Evolutionary conservation across 2,797 vertebrate species (phyloP).

Genomic region (Caiman crocodilus): DNA sequence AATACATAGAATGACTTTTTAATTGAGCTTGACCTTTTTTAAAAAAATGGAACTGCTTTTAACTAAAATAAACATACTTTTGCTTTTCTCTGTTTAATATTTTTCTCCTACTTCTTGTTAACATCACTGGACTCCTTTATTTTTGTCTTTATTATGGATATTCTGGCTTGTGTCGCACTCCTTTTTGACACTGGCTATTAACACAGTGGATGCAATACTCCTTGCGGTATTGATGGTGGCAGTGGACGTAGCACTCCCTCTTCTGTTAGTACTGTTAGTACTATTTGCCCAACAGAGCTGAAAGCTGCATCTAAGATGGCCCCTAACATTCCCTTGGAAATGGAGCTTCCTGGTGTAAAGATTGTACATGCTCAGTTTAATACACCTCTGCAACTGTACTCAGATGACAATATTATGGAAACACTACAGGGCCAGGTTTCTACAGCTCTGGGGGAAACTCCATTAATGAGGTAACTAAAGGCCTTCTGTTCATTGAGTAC

Average conservation of each 20-base stretch:
- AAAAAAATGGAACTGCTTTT: background rate
- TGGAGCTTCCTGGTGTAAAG: slow-evolving; percentile 86
- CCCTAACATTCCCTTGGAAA: slow-evolving; percentile 85
- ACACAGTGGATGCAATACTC: slow-evolving; percentile 83
- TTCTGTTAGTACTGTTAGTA: slow-evolving; percentile 81
- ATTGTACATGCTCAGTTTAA: slow-evolving; percentile 87
- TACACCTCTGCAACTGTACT: slow-evolving; percentile 86
- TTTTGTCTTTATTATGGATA: slow-evolving; percentile 56
- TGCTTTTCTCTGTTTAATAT: slow-evolving; percentile 28
- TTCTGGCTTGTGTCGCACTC: background rate
- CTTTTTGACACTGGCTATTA: slow-evolving; percentile 57
- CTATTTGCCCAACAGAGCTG: slow-evolving; percentile 83
- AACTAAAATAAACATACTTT: slow-evolving; percentile 10
- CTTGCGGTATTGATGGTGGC: slow-evolving; percentile 81
- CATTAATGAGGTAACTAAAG: slow-evolving; percentile 80
- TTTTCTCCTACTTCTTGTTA: slow-evolving; percentile 44
- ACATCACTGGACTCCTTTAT: slow-evolving; percentile 72
- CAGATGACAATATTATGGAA: slow-evolving; percentile 88
- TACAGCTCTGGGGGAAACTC: slow-evolving; percentile 84
- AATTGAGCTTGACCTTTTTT: background rate
- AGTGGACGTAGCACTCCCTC: slow-evolving; percentile 84
- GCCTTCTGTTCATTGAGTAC: slow-evolving; percentile 26
- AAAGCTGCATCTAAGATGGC: slow-evolving; percentile 83
- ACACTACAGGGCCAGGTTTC: slow-evolving; percentile 87
- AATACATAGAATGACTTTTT: background rate